Evolutionary conservation across 2,888 invertebrate genomes (phyloP).

Genomic region (Mythimna lalbum): DNA sequence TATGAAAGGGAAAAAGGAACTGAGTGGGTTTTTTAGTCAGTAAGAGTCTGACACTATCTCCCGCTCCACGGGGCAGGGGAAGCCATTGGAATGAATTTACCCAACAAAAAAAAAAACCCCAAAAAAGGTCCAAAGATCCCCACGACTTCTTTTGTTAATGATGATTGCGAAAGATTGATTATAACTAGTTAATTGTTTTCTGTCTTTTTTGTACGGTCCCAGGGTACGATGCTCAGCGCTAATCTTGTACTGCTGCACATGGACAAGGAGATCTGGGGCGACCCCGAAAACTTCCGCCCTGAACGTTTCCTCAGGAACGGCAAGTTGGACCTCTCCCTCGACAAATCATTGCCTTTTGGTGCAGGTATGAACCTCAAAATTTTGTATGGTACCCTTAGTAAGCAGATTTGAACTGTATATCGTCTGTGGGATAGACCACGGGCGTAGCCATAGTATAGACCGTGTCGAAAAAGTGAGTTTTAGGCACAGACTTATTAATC

Average conservation of each 20-base stretch:
- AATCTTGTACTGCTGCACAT: conserved; percentile 90
- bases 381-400: too few species aligned
- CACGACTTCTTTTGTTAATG: background rate
- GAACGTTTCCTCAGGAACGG: conserved; percentile 92
- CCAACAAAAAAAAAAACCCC: too few species aligned
- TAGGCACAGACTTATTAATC: too few species aligned
- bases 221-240: conserved; percentile 89
- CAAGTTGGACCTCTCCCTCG: conserved; percentile 88
- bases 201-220: conserved; percentile 51
- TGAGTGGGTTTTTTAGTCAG: too few species aligned
- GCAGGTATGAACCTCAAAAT: conserved; percentile 85
- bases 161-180: background rate
- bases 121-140: too few species aligned
- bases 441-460: too few species aligned
- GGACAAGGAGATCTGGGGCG: conserved; percentile 91
- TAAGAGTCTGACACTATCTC: too few species aligned
- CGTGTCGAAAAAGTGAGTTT: background rate
- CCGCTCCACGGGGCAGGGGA: too few species aligned
- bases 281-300: conserved; percentile 92
- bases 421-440: background rate
- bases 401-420: background rate
- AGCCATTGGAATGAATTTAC: too few species aligned
- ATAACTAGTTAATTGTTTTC: background rate
- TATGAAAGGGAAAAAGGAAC: too few species aligned
- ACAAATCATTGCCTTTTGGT: conserved; percentile 92